Base-by-base conservation (phyloP, 2,888 invertebrate species). In the Xestobium rufovillosum region DNA sequence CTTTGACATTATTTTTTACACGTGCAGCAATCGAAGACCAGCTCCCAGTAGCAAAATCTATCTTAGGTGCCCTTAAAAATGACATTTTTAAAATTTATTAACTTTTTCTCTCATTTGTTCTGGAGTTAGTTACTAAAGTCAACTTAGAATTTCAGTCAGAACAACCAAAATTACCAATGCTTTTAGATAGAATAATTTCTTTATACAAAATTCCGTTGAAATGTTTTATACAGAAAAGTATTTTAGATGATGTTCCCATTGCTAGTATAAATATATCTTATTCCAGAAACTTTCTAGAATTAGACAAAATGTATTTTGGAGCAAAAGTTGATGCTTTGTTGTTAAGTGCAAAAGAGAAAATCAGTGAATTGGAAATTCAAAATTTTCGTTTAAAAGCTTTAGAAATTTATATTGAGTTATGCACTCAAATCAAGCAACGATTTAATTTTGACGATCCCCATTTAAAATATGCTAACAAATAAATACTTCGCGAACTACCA, bases 111-210 rank as follows among this genome's bases (percentile, higher is more conserved):
- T 8, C 6, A 8, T 19, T 8, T 19, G n/a, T 19, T 19, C n/a
- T 19, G n/a, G 23, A 19, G n/a, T 8, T 19, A 6, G n/a, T 19
- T 19, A 8, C 6, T 19, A 19, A n/a, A 19, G 6, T 19, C 6
- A 19, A 19, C 23, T 19, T 19, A n/a, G 23, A 19, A n/a, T n/a
- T 19, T 19, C 23, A 19, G 23, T 6, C 23, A 19, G 23, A 19
- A 19, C 6, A 19, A n/a, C 23, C 23, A 19, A 19, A 19, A 19
- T 6, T 19, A 8, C 23, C 23, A 19, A 8, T 19, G n/a, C n/a
- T 19, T 6, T n/a, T 19, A 8, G 23, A 19, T 8, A 19, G n/a
- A n/a, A 19, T 19, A 8, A 19, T 19, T n/a, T 19, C 6, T n/a
- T 19, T n/a, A 19, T 19, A 19, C 23, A 19, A 19, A n/a, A 19